phyloP scores from a whole-genome alignment of 2,888 invertebrate genomes.

The Chelonus formosanus region DNA sequence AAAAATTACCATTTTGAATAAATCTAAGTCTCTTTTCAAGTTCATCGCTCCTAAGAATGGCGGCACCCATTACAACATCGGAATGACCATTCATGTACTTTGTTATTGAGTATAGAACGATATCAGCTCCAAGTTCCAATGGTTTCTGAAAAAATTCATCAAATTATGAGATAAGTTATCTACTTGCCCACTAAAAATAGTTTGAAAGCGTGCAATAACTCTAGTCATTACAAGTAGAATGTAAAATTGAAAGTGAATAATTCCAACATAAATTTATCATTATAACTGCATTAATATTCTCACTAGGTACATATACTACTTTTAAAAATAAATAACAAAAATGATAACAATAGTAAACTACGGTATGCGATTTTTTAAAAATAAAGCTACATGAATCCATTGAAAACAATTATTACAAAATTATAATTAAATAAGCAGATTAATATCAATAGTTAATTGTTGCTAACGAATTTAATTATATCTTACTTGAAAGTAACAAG shows the following conservation, averaged over 20 bases:
- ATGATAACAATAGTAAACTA: neutral
- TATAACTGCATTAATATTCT: too few relatives aligned
- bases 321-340: neutral
- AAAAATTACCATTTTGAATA: slow-evolving; percentile 81
- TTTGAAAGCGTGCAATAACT: neutral
- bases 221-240: neutral
- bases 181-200: neutral
- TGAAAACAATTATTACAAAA: neutral
- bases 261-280: too few relatives aligned
- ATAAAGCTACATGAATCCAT: too few relatives aligned
- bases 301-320: too few relatives aligned
- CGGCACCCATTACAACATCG: slow-evolving; percentile 96
- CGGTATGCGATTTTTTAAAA: neutral
- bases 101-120: slow-evolving; percentile 90
- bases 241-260: too few relatives aligned
- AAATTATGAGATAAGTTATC: too few relatives aligned
- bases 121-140: slow-evolving; percentile 88
- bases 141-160: slow-evolving; percentile 73
- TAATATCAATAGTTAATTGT: neutral
- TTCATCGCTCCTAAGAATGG: slow-evolving; percentile 77
- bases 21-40: slow-evolving; percentile 79
- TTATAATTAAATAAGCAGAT: slow-evolving; percentile 10
- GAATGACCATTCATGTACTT: slow-evolving; percentile 99
- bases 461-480: neutral
- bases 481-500: slow-evolving; percentile 81